phyloP scores from a whole-genome alignment of 2,888 invertebrate genomes.

The Erebia palarica region DNA sequence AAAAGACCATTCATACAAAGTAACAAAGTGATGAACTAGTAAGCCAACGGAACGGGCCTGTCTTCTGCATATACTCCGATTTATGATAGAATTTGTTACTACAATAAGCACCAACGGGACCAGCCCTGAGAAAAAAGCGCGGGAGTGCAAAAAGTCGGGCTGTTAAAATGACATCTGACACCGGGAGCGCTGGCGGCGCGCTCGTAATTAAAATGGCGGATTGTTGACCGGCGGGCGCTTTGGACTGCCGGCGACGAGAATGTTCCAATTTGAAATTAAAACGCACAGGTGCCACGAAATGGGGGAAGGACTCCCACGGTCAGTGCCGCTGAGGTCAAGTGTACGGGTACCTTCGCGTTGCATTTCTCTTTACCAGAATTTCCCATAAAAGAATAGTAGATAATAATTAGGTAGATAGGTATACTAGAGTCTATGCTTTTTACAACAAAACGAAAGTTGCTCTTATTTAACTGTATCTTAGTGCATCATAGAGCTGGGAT shows the following conservation, averaged over 20 bases:
- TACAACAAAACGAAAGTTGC: too few relatives aligned
- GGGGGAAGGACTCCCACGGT: slow-evolving; percentile 15
- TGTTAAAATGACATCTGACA: slow-evolving; percentile 72
- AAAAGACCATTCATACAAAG: too few relatives aligned
- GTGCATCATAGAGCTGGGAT: too few relatives aligned
- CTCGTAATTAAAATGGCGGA: slow-evolving; percentile 52
- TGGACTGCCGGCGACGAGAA: slow-evolving; percentile 28
- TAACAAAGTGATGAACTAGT: too few relatives aligned
- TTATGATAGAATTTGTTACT: not conserved
- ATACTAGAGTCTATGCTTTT: too few relatives aligned
- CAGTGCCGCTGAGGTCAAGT: not conserved
- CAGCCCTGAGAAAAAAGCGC: slow-evolving; percentile 50
- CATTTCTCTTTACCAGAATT: not conserved
- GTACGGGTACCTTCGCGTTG: not conserved
- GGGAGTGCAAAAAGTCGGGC: slow-evolving; percentile 67
- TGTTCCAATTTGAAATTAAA: slow-evolving; percentile 21
- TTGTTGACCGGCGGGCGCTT: slow-evolving; percentile 46
- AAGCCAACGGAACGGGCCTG: too few relatives aligned
- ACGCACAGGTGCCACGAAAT: slow-evolving; percentile 13
- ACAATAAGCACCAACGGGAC: not conserved
- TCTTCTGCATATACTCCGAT: not conserved
- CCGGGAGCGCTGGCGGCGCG: slow-evolving; percentile 42
- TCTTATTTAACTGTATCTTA: too few relatives aligned
- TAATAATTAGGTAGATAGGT: too few relatives aligned
- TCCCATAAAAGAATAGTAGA: too few relatives aligned